Evolutionary conservation across 2,113 vertebrate genomes (phyloP).

Genomic region (Clarias gariepinus): DNA sequence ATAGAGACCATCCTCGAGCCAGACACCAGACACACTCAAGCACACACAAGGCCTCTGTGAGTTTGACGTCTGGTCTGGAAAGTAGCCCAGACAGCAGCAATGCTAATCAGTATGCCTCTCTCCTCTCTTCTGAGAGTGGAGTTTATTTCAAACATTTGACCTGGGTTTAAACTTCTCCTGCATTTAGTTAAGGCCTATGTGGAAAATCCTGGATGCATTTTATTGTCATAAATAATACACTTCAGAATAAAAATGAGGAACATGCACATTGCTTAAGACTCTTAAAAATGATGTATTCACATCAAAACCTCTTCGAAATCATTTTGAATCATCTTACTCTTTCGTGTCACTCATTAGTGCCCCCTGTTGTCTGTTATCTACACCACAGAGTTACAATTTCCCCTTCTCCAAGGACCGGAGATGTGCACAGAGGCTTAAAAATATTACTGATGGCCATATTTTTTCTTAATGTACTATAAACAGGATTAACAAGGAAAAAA

Average conservation of each 20-base stretch:
- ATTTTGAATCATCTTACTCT: not conserved
- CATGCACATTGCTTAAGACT: not conserved
- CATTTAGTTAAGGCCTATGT: not conserved
- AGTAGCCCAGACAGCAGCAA: constrained; percentile 53
- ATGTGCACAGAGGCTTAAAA: not conserved
- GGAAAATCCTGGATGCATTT: not conserved
- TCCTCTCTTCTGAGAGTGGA: constrained; percentile 9
- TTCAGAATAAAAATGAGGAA: not conserved
- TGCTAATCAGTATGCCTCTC: constrained; percentile 68
- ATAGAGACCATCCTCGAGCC: constrained; percentile 37
- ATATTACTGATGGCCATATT: not conserved
- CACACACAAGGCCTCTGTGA: constrained; percentile 49
- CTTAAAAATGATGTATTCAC: not conserved
- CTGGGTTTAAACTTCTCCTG: constrained; percentile 17
- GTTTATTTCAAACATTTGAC: constrained; percentile 16
- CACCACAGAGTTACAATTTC: constrained; percentile 5
- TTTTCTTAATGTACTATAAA: not conserved
- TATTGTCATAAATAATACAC: not conserved
- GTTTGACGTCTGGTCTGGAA: constrained; percentile 63
- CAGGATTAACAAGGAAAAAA: not conserved
- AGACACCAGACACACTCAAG: constrained; percentile 37
- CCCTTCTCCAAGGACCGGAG: not conserved
- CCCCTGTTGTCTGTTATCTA: constrained; percentile 54
- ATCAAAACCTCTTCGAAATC: not conserved
- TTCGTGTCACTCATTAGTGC: constrained; percentile 35